Base-by-base conservation (phyloP, 1,140 invertebrate genomes). In the Drosophila triauraria region DNA sequence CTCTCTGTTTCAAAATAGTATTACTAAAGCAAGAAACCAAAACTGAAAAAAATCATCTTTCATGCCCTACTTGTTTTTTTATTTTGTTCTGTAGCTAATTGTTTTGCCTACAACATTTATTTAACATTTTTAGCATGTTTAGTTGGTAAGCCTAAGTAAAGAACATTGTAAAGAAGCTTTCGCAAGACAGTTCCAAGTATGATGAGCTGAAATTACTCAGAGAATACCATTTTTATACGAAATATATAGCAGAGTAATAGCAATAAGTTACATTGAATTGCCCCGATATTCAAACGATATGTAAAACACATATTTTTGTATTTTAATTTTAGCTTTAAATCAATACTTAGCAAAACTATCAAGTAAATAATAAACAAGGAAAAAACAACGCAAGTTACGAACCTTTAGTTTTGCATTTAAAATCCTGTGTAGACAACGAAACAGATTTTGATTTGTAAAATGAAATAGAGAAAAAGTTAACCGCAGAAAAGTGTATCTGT, bases 381-480 rank as follows among this genome's bases (percentile, higher is more conserved):
- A 6, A 30, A 38, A 58, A 59, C n/a, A 64, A 53, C 30, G 51
- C 42, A 78, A 42, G 27, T 43, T 46, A 25, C 51, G 27, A 75
- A 63, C 15, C 25, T 69, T 61, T 88, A 75, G 59, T 88, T 65
- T 84, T 78, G 84, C 84, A 87, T 87, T 87, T 87, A 88, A 78
- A 75, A 47, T 40, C 43, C 62, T 64, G 69, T 80, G 58, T 74
- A 60, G 57, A 50, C 79, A 81, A 82, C 79, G 58, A 80, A 84
- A 38, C 77, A 57, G 58, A 67, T 76, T 79, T 71, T 79, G 60
- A 82, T 61, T 61, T 82, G 75, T 83, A 54, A 82, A 69, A 65
- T 58, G 17, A 47, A 46, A 9, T 15, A 44, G 30, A 47, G 44
- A 63, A 57, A 57, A 46, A 51, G 38, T 68, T 54, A 50, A 54